Evolutionary conservation across 2,797 vertebrate genomes (phyloP).

Genomic region (Linurgus olivaceus): DNA sequence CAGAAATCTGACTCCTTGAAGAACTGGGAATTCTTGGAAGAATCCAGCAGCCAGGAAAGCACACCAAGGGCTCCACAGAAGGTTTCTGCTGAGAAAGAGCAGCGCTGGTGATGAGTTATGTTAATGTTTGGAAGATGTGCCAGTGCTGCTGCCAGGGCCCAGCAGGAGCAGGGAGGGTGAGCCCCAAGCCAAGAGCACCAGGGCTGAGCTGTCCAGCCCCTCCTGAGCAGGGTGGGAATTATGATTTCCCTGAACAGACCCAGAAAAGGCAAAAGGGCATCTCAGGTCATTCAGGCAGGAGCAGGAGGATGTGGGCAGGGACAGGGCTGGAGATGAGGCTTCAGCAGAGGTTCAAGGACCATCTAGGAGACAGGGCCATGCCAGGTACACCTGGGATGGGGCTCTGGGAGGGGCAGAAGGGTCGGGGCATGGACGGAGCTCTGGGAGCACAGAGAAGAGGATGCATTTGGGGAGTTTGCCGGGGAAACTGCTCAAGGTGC

Average conservation of each 20-base stretch:
- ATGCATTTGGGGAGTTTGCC: background rate
- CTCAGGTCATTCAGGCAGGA: background rate
- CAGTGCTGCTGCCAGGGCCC: background rate
- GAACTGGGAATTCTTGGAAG: slow-evolving; percentile 35
- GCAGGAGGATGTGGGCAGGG: background rate
- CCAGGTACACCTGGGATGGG: rapidly evolving
- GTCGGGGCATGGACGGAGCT: background rate
- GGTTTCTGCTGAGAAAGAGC: background rate
- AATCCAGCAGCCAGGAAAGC: background rate
- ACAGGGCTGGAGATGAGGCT: background rate
- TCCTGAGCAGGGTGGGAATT: background rate
- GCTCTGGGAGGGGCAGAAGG: background rate
- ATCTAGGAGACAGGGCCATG: rapidly evolving
- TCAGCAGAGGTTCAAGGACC: background rate
- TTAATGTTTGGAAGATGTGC: background rate
- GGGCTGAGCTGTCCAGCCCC: background rate
- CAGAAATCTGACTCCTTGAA: slow-evolving; percentile 31
- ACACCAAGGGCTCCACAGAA: background rate
- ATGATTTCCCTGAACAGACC: rapidly evolving
- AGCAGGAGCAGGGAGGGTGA: background rate
- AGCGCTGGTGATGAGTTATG: background rate
- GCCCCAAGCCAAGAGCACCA: background rate
- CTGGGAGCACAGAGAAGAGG: background rate
- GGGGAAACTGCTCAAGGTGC: background rate
- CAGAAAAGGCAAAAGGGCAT: background rate